These are phyloP conservation scores for Trachemys scripta DNA, from an alignment of 2,113 vertebrate genomes.

Conservation along the genomic window DNA sequence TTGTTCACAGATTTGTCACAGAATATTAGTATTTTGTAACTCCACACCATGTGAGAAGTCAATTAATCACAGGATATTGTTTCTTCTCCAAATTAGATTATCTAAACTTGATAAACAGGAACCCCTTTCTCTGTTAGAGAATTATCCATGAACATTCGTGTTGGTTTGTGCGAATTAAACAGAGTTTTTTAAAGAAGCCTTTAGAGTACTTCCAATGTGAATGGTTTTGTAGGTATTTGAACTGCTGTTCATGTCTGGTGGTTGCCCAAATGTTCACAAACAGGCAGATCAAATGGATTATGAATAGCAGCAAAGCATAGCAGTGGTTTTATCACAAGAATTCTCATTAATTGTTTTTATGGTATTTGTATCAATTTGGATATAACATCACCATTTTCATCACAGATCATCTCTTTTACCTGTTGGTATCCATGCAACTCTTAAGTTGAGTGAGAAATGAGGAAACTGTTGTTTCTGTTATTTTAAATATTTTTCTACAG, in stretches of 20 bases:
- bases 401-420: slow-evolving; percentile 21
- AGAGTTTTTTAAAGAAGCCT: background rate
- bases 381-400: background rate
- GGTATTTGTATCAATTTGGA: background rate
- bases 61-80: background rate
- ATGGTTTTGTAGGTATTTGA: slow-evolving; percentile 23
- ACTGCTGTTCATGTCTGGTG: background rate
- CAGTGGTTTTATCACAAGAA: background rate
- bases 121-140: background rate
- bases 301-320: slow-evolving; percentile 6
- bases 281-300: slow-evolving; percentile 18
- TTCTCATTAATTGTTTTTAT: background rate
- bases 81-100: background rate
- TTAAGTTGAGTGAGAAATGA: background rate
- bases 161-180: slow-evolving; percentile 16
- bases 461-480: background rate
- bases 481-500: background rate
- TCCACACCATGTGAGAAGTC: background rate
- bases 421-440: background rate
- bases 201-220: background rate
- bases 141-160: background rate
- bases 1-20: background rate
- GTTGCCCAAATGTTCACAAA: background rate
- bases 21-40: background rate
- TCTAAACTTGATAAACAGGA: slow-evolving; percentile 11